Base-by-base conservation (phyloP, 1,140 invertebrate genomes). In the Rhagoletis zephyria region DNA sequence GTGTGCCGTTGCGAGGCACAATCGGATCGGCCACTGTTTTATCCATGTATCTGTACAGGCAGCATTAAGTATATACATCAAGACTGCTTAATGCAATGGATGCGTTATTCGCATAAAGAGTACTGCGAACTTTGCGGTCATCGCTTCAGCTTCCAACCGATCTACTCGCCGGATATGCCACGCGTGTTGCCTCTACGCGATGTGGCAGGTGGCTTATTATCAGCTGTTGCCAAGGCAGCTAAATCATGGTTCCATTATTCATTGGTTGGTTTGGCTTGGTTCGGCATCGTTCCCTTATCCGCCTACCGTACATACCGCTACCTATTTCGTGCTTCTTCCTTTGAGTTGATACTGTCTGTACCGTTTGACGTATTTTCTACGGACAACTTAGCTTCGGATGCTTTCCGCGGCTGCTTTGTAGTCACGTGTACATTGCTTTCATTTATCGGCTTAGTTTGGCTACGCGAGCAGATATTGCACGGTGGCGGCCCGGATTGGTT, bases 61-160 rank as follows among this genome's bases (percentile, higher is more conserved):
- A 99, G 97, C 89, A 99, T 99, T 88, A 99, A 99, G 94, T 99
- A 97, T 95, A 99, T 99, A 74, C 99, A 99, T 93, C 98, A 99
- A 93, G 97, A 97, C 91, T 98, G 97, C 92, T 93, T 97, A 59
- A 95, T 97, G 88, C 97, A 97, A 93, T 97, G 97, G 97, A 97
- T 97, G 96, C 95, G 96, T 87, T 99, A 99, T 93, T 99, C 98
- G 70, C 95, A 98, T 87, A 99, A 99, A 94, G 98, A 99, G 94
- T 99, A 98, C 91, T 99, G 99, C 94, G 99, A 99, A 94, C 94
- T 99, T 89, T 99, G 99, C 93, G 98, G 98, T 89, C 97, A 99
- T 93, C 95, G 97, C 59, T 99, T 99, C 94, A 98, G 98, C 3
- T 99, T 99, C 92, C 98, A 97, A 91, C 98, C 99, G 87, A 99